These are phyloP conservation scores for Cyphomyrmex costatus DNA, from an alignment of 1,140 invertebrate species.

Conservation along the genomic window DNA sequence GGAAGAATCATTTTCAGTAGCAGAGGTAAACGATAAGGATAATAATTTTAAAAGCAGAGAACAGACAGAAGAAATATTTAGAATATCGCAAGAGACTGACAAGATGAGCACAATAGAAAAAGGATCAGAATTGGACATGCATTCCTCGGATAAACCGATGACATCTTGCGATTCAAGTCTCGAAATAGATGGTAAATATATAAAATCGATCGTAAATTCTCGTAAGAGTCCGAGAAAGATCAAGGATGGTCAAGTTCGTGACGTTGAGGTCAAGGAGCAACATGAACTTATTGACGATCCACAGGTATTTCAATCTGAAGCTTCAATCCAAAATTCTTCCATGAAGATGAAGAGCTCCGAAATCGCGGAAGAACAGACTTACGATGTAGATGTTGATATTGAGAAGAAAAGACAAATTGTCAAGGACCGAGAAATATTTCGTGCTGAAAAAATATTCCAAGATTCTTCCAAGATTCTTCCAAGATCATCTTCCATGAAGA, in stretches of 20 bases:
- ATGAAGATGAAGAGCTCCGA: not conserved
- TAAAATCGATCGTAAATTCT: constrained; percentile 83
- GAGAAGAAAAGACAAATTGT: not conserved
- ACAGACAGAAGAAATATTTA: not conserved
- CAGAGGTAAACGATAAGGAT: not conserved
- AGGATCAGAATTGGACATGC: not conserved
- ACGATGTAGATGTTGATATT: not conserved
- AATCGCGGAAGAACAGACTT: not conserved
- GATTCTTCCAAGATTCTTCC: too few relatives aligned
- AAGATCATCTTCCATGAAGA: constrained; percentile 29
- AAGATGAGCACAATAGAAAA: not conserved
- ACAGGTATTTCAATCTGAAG: constrained; percentile 37
- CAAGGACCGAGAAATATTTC: not conserved
- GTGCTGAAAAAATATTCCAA: constrained; percentile 25
- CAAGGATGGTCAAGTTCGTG: constrained; percentile 59
- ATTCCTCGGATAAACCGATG: constrained; percentile 2
- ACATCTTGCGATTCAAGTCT: constrained; percentile 66
- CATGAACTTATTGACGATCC: constrained; percentile 1
- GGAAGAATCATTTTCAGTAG: constrained; percentile 4
- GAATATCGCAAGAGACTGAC: not conserved
- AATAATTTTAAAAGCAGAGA: not conserved
- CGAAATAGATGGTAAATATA: constrained; percentile 84
- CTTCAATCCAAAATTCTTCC: constrained; percentile 42
- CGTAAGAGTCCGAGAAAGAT: constrained; percentile 81
- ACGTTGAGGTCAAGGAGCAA: constrained; percentile 31